Evolutionary conservation across 2,797 vertebrate species (phyloP).

Genomic region (Podargus strigoides): DNA sequence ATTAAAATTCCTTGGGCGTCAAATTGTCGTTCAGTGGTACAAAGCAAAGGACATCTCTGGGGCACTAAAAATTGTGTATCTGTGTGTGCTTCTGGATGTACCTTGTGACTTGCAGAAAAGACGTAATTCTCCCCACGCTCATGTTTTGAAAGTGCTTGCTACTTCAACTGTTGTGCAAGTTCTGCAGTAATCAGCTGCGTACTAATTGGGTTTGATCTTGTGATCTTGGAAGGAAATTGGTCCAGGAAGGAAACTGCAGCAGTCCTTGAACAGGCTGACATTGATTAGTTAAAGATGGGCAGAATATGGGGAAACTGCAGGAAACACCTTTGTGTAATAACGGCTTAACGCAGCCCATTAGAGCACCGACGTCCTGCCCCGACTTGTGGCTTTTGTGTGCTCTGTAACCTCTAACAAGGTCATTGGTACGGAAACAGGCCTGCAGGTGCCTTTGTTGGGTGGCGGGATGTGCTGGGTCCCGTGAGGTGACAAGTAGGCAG

Average conservation of each 20-base stretch:
- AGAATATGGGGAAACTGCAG: neutral
- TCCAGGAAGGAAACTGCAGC: neutral
- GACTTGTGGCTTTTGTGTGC: neutral
- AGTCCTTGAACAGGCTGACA: neutral
- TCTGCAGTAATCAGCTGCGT: neutral
- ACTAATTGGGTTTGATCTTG: neutral
- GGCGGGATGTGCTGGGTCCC: rapidly evolving
- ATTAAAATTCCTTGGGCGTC: neutral
- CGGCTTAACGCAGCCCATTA: neutral
- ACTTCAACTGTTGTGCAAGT: neutral
- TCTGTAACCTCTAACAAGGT: neutral
- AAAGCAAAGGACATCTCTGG: neutral
- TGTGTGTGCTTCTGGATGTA: neutral
- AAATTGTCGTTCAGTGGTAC: rapidly evolving
- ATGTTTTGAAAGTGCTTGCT: neutral
- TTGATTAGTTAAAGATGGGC: neutral
- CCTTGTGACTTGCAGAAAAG: neutral
- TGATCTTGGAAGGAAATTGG: neutral
- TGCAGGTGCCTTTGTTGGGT: neutral
- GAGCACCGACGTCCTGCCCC: rapidly evolving
- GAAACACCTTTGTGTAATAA: neutral
- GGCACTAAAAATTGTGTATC: rapidly evolving
- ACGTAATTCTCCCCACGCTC: neutral
- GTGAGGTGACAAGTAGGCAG: rapidly evolving
- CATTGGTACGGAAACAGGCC: neutral